These are phyloP conservation scores for Ectemnius continuus DNA, from an alignment of 2,888 invertebrate genomes.

Conservation along the genomic window DNA sequence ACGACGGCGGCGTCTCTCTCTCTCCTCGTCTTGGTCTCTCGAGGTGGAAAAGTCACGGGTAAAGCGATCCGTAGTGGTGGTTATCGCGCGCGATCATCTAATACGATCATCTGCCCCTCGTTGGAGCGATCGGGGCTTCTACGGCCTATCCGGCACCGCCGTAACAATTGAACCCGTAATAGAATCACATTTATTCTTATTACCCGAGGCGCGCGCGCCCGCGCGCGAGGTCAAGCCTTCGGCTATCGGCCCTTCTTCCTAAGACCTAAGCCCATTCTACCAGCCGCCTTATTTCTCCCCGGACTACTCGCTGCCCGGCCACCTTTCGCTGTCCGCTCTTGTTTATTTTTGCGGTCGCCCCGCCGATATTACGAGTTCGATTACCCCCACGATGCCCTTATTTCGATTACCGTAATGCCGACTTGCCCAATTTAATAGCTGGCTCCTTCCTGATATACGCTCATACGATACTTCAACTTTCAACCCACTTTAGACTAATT, in stretches of 20 bases:
- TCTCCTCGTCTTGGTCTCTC: neutral
- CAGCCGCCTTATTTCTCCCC: constrained; percentile 63
- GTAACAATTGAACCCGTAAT: constrained; percentile 78
- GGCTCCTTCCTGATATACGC: too few species aligned
- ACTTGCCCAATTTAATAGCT: too few species aligned
- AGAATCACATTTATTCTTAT: constrained; percentile 78
- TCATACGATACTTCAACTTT: too few species aligned
- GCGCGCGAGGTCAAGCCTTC: constrained; percentile 71
- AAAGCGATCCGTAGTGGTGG: constrained; percentile 53
- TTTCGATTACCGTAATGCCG: too few species aligned
- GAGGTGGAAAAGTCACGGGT: constrained; percentile 44
- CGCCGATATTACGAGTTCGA: constrained; percentile 8
- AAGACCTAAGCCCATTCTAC: constrained; percentile 55
- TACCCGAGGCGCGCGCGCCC: constrained; percentile 67
- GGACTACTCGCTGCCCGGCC: constrained; percentile 38
- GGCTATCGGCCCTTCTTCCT: constrained; percentile 48
- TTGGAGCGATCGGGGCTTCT: constrained; percentile 58
- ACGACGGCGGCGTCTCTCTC: neutral
- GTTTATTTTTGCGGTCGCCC: constrained; percentile 25
- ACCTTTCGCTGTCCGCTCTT: constrained; percentile 23
- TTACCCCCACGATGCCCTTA: neutral
- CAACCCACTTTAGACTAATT: too few species aligned
- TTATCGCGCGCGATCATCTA: constrained; percentile 71
- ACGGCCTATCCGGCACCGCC: constrained; percentile 66
- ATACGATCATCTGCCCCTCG: constrained; percentile 69